These are phyloP conservation scores for Amphipoea oculea DNA, from an alignment of 2,888 invertebrate species.

Conservation along the genomic window DNA sequence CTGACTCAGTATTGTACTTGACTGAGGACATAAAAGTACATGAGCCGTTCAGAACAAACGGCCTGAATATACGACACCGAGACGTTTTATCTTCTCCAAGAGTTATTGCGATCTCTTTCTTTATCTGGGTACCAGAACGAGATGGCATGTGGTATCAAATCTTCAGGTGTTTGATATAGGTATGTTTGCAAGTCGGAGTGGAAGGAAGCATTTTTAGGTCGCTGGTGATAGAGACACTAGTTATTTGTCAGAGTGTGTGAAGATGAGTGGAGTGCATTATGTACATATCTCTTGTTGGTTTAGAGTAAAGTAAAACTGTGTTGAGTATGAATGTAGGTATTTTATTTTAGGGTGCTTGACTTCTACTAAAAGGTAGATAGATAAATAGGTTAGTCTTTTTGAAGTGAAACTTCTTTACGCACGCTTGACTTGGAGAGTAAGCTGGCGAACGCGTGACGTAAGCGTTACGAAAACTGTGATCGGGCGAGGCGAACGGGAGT, in stretches of 20 bases:
- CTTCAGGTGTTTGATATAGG: slow-evolving; percentile 62
- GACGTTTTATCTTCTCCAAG: slow-evolving; percentile 65
- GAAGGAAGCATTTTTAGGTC: slow-evolving; percentile 63
- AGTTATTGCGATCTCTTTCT: slow-evolving; percentile 60
- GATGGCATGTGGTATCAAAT: slow-evolving; percentile 56
- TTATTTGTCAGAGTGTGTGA: slow-evolving; percentile 47
- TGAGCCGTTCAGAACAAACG: slow-evolving; percentile 69
- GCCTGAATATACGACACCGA: slow-evolving; percentile 65
- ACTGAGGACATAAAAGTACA: slow-evolving; percentile 68
- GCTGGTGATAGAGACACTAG: slow-evolving; percentile 47
- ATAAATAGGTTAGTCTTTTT: not conserved
- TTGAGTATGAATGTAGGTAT: not conserved
- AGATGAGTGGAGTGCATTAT: slow-evolving; percentile 41
- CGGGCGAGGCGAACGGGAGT: too few species aligned
- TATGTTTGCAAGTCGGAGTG: slow-evolving; percentile 47
- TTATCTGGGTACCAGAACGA: slow-evolving; percentile 50
- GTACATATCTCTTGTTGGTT: slow-evolving; percentile 32
- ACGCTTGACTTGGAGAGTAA: too few species aligned
- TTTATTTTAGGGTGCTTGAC: not conserved
- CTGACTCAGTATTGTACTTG: slow-evolving; percentile 66
- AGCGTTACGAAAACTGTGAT: too few species aligned
- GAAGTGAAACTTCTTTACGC: too few species aligned
- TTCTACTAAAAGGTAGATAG: not conserved
- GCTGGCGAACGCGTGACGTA: too few species aligned
- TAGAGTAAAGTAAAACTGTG: not conserved